phyloP scores from a whole-genome alignment of 2,888 invertebrate genomes.

The Cryptus armator region DNA sequence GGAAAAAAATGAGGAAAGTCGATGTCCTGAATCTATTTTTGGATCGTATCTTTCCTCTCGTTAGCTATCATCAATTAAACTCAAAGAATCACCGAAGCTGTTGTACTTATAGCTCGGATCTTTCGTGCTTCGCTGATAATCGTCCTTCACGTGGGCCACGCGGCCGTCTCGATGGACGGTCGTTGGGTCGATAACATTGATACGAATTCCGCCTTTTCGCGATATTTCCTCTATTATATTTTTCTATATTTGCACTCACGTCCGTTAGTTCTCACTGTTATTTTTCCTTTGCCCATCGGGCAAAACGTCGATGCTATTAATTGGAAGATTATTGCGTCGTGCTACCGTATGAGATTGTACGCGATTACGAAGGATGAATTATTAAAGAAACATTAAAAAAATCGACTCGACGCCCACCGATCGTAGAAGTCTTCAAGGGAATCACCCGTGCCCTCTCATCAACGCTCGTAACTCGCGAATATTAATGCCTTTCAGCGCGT shows the following conservation, averaged over 20 bases:
- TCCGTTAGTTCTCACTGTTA: too few relatives aligned
- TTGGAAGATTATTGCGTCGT: too few relatives aligned
- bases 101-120: not conserved
- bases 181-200: slow-evolving; percentile 1
- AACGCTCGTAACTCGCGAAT: slow-evolving; percentile 81
- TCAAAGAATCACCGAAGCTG: too few relatives aligned
- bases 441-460: slow-evolving; percentile 79
- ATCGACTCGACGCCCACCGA: slow-evolving; percentile 15
- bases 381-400: slow-evolving; percentile 15
- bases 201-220: not conserved
- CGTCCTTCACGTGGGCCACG: not conserved
- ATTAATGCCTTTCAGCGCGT: slow-evolving; percentile 76
- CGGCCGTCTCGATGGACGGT: not conserved
- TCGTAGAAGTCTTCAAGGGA: slow-evolving; percentile 51
- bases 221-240: not conserved
- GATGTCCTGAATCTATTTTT: not conserved
- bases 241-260: not conserved
- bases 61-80: slow-evolving; percentile 10
- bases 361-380: not conserved
- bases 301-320: too few relatives aligned
- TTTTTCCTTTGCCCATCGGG: not conserved
- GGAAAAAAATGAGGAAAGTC: not conserved
- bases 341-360: not conserved
- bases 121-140: slow-evolving; percentile 22
- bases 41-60: not conserved